phyloP scores from a whole-genome alignment of 2,113 vertebrate species.

The Neoarius graeffei region DNA sequence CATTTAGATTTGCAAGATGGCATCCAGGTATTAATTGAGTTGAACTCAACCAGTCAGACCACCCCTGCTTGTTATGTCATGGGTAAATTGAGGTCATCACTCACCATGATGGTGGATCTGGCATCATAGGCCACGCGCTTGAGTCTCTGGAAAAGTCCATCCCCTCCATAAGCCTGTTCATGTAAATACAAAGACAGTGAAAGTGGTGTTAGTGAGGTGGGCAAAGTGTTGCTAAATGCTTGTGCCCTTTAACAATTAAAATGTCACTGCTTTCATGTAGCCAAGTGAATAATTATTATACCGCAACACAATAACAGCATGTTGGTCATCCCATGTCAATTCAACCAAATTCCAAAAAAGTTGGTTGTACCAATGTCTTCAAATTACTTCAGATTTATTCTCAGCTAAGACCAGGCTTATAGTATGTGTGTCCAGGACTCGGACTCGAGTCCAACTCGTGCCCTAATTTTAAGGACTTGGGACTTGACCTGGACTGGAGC shows the following conservation, averaged over 20 bases:
- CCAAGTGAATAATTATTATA: constrained; percentile 58
- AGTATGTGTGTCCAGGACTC: too few relatives aligned
- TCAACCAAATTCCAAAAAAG: too few relatives aligned
- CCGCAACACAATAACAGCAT: too few relatives aligned
- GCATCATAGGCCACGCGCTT: constrained; percentile 91
- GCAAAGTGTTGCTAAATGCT: neutral
- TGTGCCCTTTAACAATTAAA: neutral
- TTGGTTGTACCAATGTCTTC: too few relatives aligned
- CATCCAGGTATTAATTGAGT: neutral
- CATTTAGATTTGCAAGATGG: neutral
- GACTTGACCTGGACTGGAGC: too few relatives aligned
- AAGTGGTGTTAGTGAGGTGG: neutral
- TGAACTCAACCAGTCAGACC: neutral
- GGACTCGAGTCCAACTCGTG: too few relatives aligned
- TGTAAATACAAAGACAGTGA: constrained; percentile 12
- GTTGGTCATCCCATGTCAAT: too few relatives aligned
- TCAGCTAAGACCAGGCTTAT: too few relatives aligned
- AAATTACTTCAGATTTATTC: too few relatives aligned
- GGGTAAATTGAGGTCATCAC: constrained; percentile 52
- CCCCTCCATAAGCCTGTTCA: constrained; percentile 92
- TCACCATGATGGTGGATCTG: constrained; percentile 90
- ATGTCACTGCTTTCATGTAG: constrained; percentile 52
- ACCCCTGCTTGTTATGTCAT: neutral
- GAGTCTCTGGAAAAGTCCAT: constrained; percentile 89
- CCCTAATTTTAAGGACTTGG: too few relatives aligned